These are phyloP conservation scores for Peucedramus taeniatus DNA, from an alignment of 2,113 vertebrate species.

Conservation along the genomic window DNA sequence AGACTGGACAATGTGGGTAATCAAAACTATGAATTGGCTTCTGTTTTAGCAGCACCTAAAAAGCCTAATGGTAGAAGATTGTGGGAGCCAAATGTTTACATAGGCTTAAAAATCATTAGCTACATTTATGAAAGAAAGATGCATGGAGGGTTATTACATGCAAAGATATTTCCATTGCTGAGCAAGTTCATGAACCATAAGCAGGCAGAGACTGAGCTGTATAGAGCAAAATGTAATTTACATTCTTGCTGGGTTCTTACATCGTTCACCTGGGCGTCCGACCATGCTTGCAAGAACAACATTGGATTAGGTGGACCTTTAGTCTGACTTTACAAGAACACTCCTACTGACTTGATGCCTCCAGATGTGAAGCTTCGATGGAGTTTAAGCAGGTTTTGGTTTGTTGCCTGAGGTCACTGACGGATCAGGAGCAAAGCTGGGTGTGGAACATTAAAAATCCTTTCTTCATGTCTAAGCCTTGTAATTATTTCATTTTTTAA, in stretches of 20 bases:
- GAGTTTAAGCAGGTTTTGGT: not conserved
- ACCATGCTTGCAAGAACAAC: not conserved
- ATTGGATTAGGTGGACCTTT: not conserved
- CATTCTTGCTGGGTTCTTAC: not conserved
- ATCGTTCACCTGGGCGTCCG: not conserved
- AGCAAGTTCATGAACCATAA: not conserved
- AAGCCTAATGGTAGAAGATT: not conserved
- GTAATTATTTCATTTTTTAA: conserved; percentile 49
- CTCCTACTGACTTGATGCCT: not conserved
- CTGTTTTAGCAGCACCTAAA: not conserved
- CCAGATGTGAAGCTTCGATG: conserved; percentile 4
- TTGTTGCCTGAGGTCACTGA: conserved; percentile 31
- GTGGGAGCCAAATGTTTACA: not conserved
- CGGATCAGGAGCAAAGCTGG: not conserved
- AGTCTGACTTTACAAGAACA: not conserved
- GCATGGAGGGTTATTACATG: not conserved
- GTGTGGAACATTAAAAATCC: conserved; percentile 30
- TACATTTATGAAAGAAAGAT: not conserved
- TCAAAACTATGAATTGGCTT: not conserved
- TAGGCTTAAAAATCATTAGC: not conserved
- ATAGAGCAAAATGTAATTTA: not conserved
- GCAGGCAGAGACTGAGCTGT: not conserved
- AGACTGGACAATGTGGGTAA: not conserved
- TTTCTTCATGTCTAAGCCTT: conserved; percentile 36
- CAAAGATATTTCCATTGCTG: not conserved